phyloP scores from a whole-genome alignment of 2,888 invertebrate species.

The Sinotaia quadrata region DNA sequence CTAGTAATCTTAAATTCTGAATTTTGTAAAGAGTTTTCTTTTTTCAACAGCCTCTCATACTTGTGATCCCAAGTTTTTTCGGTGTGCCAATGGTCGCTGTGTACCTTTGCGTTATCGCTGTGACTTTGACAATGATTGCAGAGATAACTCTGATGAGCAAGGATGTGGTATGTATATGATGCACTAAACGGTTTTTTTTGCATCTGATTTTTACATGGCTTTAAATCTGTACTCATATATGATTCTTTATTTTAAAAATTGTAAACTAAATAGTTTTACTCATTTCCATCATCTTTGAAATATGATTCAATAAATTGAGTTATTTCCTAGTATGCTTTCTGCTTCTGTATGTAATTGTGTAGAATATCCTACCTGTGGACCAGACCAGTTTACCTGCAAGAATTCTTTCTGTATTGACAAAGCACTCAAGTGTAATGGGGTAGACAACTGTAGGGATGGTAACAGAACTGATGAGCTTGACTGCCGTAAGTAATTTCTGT shows the following conservation, averaged over 20 bases:
- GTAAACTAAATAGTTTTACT: too few species aligned
- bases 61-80: conserved; percentile 65
- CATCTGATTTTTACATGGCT: too few species aligned
- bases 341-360: too few species aligned
- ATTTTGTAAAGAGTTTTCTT: too few species aligned
- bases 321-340: too few species aligned
- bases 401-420: conserved; percentile 63
- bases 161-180: conserved; percentile 60
- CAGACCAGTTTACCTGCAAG: conserved; percentile 60
- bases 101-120: conserved; percentile 65
- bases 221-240: too few species aligned
- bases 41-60: conserved; percentile 55
- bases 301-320: too few species aligned
- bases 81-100: conserved; percentile 69
- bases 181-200: not conserved
- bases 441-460: conserved; percentile 65
- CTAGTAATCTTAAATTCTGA: too few species aligned
- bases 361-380: conserved; percentile 63
- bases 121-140: conserved; percentile 68
- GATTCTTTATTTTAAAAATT: too few species aligned
- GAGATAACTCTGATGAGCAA: conserved; percentile 65
- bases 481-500: conserved; percentile 76
- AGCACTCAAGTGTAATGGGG: conserved; percentile 59
- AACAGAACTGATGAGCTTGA: conserved; percentile 90
- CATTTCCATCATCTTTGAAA: too few species aligned